Conservation (phyloP, 2,797 vertebrate genomes). For the Trichosurus vulpecula region DNA sequence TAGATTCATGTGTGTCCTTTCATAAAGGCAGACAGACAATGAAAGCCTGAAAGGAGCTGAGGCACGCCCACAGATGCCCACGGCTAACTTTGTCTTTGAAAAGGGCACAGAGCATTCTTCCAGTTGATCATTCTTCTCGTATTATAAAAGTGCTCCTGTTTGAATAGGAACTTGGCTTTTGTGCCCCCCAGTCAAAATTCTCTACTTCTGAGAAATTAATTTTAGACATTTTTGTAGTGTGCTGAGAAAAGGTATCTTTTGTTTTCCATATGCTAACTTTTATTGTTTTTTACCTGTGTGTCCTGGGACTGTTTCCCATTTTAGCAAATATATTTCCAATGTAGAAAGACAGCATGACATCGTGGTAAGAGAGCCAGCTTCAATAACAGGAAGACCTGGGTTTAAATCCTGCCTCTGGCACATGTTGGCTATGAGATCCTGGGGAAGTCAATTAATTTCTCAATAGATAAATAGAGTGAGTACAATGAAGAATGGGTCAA, state of each 20-base stretch:
- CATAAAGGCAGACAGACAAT: not conserved
- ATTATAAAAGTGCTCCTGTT: slow-evolving; percentile 55
- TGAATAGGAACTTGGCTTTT: slow-evolving; percentile 57
- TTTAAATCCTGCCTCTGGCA: not conserved
- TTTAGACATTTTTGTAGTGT: slow-evolving; percentile 45
- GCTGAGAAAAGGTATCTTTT: slow-evolving; percentile 56
- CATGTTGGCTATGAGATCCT: not conserved
- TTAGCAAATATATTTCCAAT: not conserved
- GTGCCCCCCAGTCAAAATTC: slow-evolving; percentile 64
- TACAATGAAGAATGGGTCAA: not conserved
- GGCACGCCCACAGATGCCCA: too few relatives aligned
- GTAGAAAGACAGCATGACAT: not conserved
- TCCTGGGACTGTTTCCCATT: not conserved
- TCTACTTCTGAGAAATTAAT: slow-evolving; percentile 63
- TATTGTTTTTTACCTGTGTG: not conserved
- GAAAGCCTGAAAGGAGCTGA: not conserved
- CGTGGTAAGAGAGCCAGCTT: not conserved
- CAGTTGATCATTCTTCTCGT: slow-evolving; percentile 58
- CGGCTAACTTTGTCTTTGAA: slow-evolving; percentile 1
- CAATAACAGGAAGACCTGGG: not conserved
- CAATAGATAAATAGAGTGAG: not conserved
- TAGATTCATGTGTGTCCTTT: not conserved
- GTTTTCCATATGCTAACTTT: slow-evolving; percentile 20
- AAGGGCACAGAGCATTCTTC: not conserved
- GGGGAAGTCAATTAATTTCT: not conserved